These are phyloP conservation scores for Myotis pilosus DNA, from an alignment of 2,797 vertebrate genomes.

Conservation along the genomic window DNA sequence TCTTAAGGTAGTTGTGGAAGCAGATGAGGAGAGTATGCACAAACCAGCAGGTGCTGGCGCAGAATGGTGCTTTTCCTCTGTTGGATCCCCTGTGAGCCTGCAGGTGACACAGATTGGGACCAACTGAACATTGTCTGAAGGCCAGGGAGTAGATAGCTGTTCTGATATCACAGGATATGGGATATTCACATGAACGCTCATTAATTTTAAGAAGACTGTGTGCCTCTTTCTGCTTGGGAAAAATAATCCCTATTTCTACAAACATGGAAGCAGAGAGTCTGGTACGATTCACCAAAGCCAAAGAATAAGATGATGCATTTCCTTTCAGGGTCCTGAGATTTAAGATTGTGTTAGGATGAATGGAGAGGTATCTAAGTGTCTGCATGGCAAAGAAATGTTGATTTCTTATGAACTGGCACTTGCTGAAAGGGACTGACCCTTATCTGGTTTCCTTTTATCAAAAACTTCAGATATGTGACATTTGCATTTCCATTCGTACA, in stretches of 20 bases:
- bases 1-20: not conserved
- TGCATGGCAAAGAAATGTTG: not conserved
- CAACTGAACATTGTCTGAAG: not conserved
- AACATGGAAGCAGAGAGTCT: not conserved
- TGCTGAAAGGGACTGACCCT: not conserved
- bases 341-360: slow-evolving; percentile 3
- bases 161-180: not conserved
- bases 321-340: not conserved
- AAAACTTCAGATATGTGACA: not conserved
- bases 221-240: not conserved
- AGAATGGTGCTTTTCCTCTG: not conserved
- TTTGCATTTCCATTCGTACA: not conserved
- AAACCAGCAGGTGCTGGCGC: not conserved
- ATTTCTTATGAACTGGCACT: slow-evolving; percentile 3
- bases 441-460: not conserved
- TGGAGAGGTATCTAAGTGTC: not conserved
- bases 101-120: not conserved
- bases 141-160: not conserved
- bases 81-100: not conserved
- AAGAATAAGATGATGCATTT: not conserved
- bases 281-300: not conserved
- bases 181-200: not conserved
- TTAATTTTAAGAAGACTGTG: not conserved
- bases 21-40: not conserved
- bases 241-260: not conserved